Evolutionary conservation across 2,888 invertebrate species (phyloP).

Genomic region (Galeopsomyia nigrocyanea): DNA sequence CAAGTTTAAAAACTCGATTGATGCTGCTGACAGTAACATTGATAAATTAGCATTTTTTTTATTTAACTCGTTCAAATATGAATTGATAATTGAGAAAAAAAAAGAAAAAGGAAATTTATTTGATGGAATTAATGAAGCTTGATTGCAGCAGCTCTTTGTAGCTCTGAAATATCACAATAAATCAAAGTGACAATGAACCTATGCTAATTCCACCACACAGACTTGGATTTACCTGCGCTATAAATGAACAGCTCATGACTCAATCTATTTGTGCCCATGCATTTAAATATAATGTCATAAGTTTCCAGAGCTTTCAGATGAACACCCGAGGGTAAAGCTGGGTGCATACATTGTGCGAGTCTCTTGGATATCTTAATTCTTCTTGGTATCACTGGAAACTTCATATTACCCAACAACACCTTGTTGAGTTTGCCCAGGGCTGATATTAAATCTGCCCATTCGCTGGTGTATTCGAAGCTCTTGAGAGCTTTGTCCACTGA

Average conservation of each 20-base stretch:
- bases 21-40: no score
- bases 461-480: slow-evolving; percentile 93
- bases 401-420: slow-evolving; percentile 84
- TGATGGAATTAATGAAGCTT: no score
- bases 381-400: slow-evolving; percentile 88
- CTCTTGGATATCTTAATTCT: slow-evolving; percentile 90
- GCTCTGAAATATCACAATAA: no score
- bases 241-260: slow-evolving; percentile 88
- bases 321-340: slow-evolving; percentile 90
- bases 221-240: slow-evolving; percentile 73
- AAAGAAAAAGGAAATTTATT: no score
- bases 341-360: slow-evolving; percentile 94
- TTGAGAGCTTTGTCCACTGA: slow-evolving; percentile 90
- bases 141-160: no score
- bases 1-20: no score
- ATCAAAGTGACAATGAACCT: no score
- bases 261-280: slow-evolving; percentile 85
- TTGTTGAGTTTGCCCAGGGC: slow-evolving; percentile 91
- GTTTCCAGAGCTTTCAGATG: slow-evolving; percentile 93
- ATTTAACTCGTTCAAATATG: no score
- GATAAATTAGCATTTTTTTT: no score
- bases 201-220: no score
- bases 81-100: no score
- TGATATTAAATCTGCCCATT: slow-evolving; percentile 95
- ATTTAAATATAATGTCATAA: slow-evolving; percentile 91